phyloP scores from a whole-genome alignment of 2,113 vertebrate genomes.

The Sus scrofa region DNA sequence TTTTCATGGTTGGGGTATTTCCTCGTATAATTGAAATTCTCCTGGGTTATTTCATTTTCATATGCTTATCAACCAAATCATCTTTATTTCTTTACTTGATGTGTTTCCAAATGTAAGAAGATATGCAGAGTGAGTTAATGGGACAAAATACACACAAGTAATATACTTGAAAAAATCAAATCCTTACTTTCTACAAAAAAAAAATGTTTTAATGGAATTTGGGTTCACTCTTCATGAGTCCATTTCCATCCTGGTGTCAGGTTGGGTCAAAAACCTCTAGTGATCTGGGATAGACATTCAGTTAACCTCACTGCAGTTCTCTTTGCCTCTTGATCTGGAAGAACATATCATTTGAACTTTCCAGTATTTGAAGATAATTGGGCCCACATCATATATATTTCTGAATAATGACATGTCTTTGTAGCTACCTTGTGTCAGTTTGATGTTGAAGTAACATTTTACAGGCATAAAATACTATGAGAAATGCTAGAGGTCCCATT shows the following conservation, averaged over 20 bases:
- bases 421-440: neutral
- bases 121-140: neutral
- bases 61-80: slow-evolving; percentile 54
- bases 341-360: neutral
- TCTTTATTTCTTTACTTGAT: slow-evolving; percentile 65
- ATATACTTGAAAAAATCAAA: slow-evolving; percentile 39
- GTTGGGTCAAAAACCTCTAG: neutral
- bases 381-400: neutral
- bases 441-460: slow-evolving; percentile 17
- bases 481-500: neutral
- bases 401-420: slow-evolving; percentile 8
- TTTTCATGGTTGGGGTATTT: slow-evolving; percentile 65
- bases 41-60: slow-evolving; percentile 56
- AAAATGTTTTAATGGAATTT: slow-evolving; percentile 30
- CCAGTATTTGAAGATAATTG: neutral
- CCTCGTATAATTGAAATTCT: slow-evolving; percentile 67
- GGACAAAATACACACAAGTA: slow-evolving; percentile 6
- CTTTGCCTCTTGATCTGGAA: neutral
- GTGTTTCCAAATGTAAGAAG: slow-evolving; percentile 59
- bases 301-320: neutral
- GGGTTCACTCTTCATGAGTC: neutral
- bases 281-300: neutral
- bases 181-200: slow-evolving; percentile 41
- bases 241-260: neutral
- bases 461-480: neutral